Base-by-base conservation (phyloP, 92 coral and sea anemone species). In the Heliopora coerulea region DNA sequence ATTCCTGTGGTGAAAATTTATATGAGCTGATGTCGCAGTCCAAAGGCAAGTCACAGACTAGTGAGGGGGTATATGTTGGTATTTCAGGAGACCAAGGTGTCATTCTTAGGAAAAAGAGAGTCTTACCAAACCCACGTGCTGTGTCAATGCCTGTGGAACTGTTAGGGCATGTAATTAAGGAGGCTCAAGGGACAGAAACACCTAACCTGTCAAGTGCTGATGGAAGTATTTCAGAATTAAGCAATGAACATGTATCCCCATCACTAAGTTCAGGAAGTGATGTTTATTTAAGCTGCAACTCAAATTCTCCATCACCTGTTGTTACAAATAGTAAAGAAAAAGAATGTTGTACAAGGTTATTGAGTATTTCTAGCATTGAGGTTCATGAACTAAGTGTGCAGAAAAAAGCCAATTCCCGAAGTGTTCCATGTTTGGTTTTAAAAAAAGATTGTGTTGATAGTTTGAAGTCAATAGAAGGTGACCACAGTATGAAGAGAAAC, bases 41-140 rank as follows among this genome's bases (percentile, higher is more conserved):
- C 15, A 70, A 70, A 70, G 63, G 35, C 31, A 13, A 14, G 17
- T 70, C 77, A 14, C 77, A 56, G 31, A 70, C 26, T 50, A 70
- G 77, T 32, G 77, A 70, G 41, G 77, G 77, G 30, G 77, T 70
- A 17, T 70, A 70, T 54, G 77, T 70, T 7, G 77, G 77, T 2
- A 54, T 70, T 17, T 26, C 54, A 29, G 77, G 77, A 32, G 77
- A 70, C 39, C 77, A 70, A 34, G 77, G 77, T 14, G 77, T 70
- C 30, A 70, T 70, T 19, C 77, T 70, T 54, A 56, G 77, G 52
- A 70, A 70, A 54, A 29, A 41, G 23, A 33, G 62, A 28, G 64
- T 70, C 20, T 13, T 34, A 11, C 34, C 28, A 19, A 70, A 54
- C 26, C 74, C 41, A 46, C 77, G 77, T 50, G 77, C 54, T 18